Evolutionary conservation across 2,888 invertebrate genomes (phyloP).

Genomic region (Pocota personata): DNA sequence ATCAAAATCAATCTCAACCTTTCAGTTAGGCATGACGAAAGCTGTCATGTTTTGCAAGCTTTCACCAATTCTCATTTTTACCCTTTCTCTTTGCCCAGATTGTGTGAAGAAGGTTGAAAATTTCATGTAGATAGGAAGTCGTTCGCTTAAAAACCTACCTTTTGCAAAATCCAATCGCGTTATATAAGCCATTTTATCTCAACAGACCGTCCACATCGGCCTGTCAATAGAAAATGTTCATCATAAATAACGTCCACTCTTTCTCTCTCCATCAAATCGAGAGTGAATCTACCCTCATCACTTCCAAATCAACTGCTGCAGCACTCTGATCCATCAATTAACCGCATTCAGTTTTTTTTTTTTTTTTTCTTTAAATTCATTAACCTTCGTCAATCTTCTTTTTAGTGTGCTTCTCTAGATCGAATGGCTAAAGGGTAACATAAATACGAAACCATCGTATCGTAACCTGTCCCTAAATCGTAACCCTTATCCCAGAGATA

Average conservation of each 20-base stretch:
- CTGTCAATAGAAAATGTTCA: slow-evolving; percentile 47
- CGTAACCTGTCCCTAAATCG: slow-evolving; percentile 32
- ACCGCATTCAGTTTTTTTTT: slow-evolving; percentile 33
- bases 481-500: slow-evolving; percentile 52
- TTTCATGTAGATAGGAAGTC: not conserved
- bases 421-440: slow-evolving; percentile 18
- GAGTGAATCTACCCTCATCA: slow-evolving; percentile 61
- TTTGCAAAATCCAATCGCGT: not conserved
- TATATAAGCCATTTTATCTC: slow-evolving; percentile 35
- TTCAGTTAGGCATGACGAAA: not conserved
- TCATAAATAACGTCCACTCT: slow-evolving; percentile 39
- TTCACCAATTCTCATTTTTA: not conserved
- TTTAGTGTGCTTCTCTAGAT: not conserved
- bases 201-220: slow-evolving; percentile 14
- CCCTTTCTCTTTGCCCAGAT: not conserved
- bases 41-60: not conserved
- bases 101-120: not conserved
- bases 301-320: slow-evolving; percentile 38
- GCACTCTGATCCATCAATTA: slow-evolving; percentile 67
- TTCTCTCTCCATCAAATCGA: not conserved
- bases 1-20: not conserved
- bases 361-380: slow-evolving; percentile 42
- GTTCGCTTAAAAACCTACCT: not conserved
- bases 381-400: slow-evolving; percentile 60
- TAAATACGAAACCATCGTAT: slow-evolving; percentile 9